Evolutionary conservation across 2,888 invertebrate species (phyloP).

Genomic region (Hirtodrosophila duncani): DNA sequence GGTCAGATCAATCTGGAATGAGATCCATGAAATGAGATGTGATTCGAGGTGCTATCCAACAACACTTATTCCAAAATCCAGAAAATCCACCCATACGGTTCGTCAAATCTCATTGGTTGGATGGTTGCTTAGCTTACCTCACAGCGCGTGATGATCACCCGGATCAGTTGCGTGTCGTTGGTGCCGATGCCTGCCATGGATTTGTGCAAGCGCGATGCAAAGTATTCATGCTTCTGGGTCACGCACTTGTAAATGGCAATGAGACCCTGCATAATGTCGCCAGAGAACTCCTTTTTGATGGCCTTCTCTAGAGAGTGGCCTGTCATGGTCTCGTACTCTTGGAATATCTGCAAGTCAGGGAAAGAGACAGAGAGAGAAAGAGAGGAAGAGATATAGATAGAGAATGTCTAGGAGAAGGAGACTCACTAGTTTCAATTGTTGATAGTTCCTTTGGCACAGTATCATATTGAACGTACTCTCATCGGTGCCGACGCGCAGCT

Average conservation of each 20-base stretch:
- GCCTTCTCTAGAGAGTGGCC: slow-evolving; percentile 89
- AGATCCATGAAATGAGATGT: not conserved
- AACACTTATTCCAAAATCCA: too few relatives aligned
- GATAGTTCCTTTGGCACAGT: slow-evolving; percentile 87
- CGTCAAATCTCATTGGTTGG: too few relatives aligned
- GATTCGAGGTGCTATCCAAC: too few relatives aligned
- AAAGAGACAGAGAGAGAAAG: not conserved
- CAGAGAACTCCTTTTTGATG: slow-evolving; percentile 90
- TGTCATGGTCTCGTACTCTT: slow-evolving; percentile 81
- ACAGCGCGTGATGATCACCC: slow-evolving; percentile 88
- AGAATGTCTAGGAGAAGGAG: too few relatives aligned
- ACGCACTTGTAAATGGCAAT: slow-evolving; percentile 89
- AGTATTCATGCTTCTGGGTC: slow-evolving; percentile 88
- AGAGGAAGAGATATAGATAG: not conserved
- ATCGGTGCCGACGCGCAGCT: slow-evolving; percentile 86
- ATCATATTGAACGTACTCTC: slow-evolving; percentile 92
- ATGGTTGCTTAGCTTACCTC: too few relatives aligned
- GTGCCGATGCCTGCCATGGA: slow-evolving; percentile 95
- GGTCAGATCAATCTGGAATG: slow-evolving; percentile 84
- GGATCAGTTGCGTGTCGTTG: slow-evolving; percentile 90
- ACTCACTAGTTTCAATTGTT: slow-evolving; percentile 80
- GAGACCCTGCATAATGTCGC: slow-evolving; percentile 87
- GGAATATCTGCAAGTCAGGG: slow-evolving; percentile 76
- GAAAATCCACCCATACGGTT: too few relatives aligned
- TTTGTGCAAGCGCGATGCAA: slow-evolving; percentile 90